A percentile compares a stretch with the other conserved stretches of the same genome.
These are phyloP conservation scores for Caranx ignobilis DNA, from an alignment of 2,113 vertebrate genomes.

Conservation along the genomic window DNA sequence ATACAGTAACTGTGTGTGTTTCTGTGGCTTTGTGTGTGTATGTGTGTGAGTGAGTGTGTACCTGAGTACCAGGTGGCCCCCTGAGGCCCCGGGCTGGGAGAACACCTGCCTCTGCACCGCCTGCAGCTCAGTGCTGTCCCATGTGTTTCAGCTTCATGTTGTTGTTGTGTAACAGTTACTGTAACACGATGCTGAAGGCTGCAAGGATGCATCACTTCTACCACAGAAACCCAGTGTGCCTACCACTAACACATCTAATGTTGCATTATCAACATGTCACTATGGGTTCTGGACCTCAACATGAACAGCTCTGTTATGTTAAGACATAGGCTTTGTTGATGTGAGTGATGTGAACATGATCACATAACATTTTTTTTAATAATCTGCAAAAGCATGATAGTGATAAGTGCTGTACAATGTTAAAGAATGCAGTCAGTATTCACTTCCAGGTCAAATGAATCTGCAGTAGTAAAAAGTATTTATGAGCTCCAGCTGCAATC, in stretches of 20 bases:
- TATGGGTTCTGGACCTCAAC: no score
- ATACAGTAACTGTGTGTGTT: conserved; percentile 23
- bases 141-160: conserved; percentile 56
- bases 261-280: background rate
- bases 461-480: no score
- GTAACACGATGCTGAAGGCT: conserved; percentile 33
- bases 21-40: conserved; percentile 51
- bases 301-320: no score
- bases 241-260: background rate
- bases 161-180: conserved; percentile 72
- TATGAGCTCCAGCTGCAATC: no score
- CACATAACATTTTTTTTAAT: no score
- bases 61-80: conserved; percentile 66
- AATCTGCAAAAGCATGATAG: background rate
- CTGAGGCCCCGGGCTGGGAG: conserved; percentile 55
- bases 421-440: no score
- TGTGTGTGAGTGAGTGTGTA: conserved; percentile 41
- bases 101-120: conserved; percentile 74
- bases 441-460: no score
- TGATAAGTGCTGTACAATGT: no score
- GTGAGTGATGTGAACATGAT: no score
- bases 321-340: background rate
- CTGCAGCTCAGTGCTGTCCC: conserved; percentile 56
- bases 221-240: background rate
- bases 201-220: conserved; percentile 2